phyloP scores from a whole-genome alignment of 2,888 invertebrate genomes.

The Melinaea marsaeus region DNA sequence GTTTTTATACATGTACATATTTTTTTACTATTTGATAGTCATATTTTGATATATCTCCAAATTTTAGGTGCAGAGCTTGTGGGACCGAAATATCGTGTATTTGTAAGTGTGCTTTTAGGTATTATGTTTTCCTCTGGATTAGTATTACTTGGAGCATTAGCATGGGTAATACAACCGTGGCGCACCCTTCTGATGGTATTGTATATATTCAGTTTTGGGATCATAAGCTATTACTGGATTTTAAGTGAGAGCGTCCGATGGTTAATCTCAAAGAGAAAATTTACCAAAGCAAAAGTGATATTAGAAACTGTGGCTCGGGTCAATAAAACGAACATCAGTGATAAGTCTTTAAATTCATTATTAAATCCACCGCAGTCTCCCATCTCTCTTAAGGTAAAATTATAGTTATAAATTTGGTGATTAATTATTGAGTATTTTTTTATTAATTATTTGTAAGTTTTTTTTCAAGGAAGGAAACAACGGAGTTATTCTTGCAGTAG shows the following conservation, averaged over 20 bases:
- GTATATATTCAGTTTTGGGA: constrained; percentile 82
- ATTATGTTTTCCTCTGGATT: constrained; percentile 83
- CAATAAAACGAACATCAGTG: constrained; percentile 77
- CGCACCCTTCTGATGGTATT: constrained; percentile 80
- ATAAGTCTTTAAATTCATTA: constrained; percentile 60
- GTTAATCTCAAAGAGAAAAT: constrained; percentile 82
- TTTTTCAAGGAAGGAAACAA: constrained; percentile 27
- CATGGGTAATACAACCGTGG: constrained; percentile 84
- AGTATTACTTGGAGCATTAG: constrained; percentile 80
- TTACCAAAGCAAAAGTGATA: constrained; percentile 78
- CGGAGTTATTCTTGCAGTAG: constrained; percentile 52
- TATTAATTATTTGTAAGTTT: not conserved
- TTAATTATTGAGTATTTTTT: not conserved
- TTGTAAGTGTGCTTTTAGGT: constrained; percentile 74
- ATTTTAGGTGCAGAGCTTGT: constrained; percentile 81
- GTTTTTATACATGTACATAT: not conserved
- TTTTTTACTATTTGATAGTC: no score
- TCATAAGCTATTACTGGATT: constrained; percentile 83
- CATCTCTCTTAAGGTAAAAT: not conserved
- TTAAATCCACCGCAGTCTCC: constrained; percentile 42
- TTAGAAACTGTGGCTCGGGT: constrained; percentile 79
- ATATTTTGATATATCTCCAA: not conserved
- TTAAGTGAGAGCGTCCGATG: constrained; percentile 83
- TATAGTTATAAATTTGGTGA: not conserved
- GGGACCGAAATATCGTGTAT: constrained; percentile 82